Evolutionary conservation across 2,888 invertebrate genomes (phyloP).

Genomic region (Cristatella mucedo): DNA sequence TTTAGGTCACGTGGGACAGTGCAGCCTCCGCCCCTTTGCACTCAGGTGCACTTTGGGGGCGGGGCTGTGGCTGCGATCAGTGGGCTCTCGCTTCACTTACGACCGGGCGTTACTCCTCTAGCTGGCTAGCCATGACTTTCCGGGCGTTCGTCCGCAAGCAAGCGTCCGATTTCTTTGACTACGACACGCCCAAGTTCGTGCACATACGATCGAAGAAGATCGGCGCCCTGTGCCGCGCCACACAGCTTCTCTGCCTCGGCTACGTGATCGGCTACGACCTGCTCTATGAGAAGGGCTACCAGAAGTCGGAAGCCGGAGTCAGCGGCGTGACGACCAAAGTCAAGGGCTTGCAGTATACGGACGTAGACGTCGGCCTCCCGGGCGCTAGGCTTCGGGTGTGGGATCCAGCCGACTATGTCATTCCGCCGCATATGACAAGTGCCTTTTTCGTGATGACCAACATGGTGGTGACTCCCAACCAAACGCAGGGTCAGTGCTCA

Average conservation of each 20-base stretch:
- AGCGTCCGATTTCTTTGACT: conserved; percentile 36
- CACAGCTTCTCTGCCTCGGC: conserved; percentile 38
- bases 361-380: conserved; percentile 15
- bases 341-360: conserved; percentile 39
- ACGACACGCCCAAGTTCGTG: conserved; percentile 41
- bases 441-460: conserved; percentile 44
- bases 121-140: too few species aligned
- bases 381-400: conserved; percentile 26
- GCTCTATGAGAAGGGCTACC: conserved; percentile 42
- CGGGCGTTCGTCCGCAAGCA: too few species aligned
- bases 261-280: conserved; percentile 41
- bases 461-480: conserved; percentile 39
- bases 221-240: conserved; percentile 37
- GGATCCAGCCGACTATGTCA: conserved; percentile 42
- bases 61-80: too few species aligned
- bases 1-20: too few species aligned
- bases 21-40: too few species aligned
- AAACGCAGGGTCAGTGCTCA: conserved; percentile 33
- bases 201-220: conserved; percentile 40
- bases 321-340: conserved; percentile 42
- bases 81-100: too few species aligned
- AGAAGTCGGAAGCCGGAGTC: conserved; percentile 36
- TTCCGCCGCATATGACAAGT: conserved; percentile 41
- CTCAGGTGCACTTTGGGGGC: too few species aligned
- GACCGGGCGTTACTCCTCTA: too few species aligned